A percentile compares a stretch with the other conserved stretches of the same genome.
phyloP scores from a whole-genome alignment of 92 coral and sea anemone genomes.

The Porites rus region DNA sequence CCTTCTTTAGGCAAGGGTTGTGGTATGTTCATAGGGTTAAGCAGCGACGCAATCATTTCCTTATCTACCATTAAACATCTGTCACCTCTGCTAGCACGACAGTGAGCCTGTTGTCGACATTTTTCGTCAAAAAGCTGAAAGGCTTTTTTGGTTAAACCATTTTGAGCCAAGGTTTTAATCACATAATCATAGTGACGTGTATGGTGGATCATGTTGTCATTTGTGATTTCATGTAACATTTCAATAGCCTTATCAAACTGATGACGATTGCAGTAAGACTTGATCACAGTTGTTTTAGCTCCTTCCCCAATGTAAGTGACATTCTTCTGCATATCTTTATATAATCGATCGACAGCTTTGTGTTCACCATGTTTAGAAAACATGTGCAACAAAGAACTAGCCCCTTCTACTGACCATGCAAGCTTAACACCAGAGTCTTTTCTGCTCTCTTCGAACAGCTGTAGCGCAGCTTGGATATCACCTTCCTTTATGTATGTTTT shows the following conservation, averaged over 20 bases:
- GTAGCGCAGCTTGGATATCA: constrained; percentile 21
- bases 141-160: constrained; percentile 67
- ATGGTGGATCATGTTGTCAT: constrained; percentile 64
- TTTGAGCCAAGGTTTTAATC: constrained; percentile 75
- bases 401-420: constrained; percentile 32
- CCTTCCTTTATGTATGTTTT: constrained; percentile 43
- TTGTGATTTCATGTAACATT: constrained; percentile 58
- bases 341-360: constrained; percentile 73
- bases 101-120: constrained; percentile 48
- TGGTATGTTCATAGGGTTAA: constrained; percentile 51
- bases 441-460: constrained; percentile 47
- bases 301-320: constrained; percentile 80
- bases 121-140: constrained; percentile 87
- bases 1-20: not conserved
- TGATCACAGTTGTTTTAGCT: constrained; percentile 77
- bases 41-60: constrained; percentile 80
- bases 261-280: constrained; percentile 81
- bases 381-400: constrained; percentile 66
- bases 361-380: constrained; percentile 61
- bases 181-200: constrained; percentile 80
- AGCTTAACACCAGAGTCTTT: not conserved
- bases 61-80: constrained; percentile 60
- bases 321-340: constrained; percentile 55
- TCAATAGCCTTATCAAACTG: constrained; percentile 70
- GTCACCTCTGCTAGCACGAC: constrained; percentile 55